Base-by-base conservation (phyloP, 2,888 invertebrate species). In the Neoascia interrupta region DNA sequence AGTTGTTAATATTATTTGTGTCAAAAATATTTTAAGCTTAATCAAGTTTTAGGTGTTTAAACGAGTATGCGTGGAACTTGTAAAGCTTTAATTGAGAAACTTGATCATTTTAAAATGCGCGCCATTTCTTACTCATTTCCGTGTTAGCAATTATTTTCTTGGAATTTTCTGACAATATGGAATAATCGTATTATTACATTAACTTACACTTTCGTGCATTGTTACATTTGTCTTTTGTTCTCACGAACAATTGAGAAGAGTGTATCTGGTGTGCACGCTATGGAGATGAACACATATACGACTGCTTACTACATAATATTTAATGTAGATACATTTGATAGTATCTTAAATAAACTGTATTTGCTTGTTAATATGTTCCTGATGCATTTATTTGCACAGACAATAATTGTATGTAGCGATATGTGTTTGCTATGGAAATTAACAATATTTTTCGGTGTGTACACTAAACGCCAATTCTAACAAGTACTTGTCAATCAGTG, bases 331-430 rank as follows among this genome's bases (percentile, higher is more conserved):
- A n/a, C n/a, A n/a, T n/a, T n/a, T n/a, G n/a, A n/a, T n/a, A n/a
- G n/a, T n/a, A n/a, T n/a, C n/a, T n/a, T n/a, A 41, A 18, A 37
- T 28, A 51, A 72, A 43, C 8, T 11, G 18, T 49, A 19, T 56
- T 47, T 54, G 21, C 23, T 28, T 49, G 34, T 21, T 66, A 37
- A 31, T 58, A 21, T 11, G 18, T 18, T 39, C 15, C 21, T 36
- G 8, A 4, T 61, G 2, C 37, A 54, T 26, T 41, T 64, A 34
- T 53, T 41, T 34, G 53, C 41, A 15, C 3, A 8, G 18, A n/a
- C n/a, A n/a, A 23, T 1, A 21, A 16, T 64, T 64, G 53, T 43
- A 39, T 31, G 36, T 3, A 16, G 15, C 41, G 18, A 21, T n/a
- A n/a, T 18, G 4, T 18, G 34, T 53, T 64, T 13, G 23, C 18